A percentile compares a stretch with the other conserved stretches of the same genome.
Conservation (phyloP, 2,113 vertebrate genomes). For the Xenotilapia longispinis region DNA sequence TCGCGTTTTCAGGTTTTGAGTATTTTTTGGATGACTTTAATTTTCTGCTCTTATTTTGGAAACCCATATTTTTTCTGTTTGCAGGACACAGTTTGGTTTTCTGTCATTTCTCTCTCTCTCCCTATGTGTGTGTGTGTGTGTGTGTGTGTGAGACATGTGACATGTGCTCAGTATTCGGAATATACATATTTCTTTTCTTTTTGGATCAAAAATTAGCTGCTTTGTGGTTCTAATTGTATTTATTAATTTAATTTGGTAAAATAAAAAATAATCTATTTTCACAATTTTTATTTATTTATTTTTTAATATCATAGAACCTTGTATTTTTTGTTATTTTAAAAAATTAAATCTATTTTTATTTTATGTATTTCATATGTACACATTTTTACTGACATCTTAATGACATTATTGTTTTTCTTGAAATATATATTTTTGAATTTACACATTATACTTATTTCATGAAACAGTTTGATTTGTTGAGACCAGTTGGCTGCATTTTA, state of each 20-base stretch:
- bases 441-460: not conserved
- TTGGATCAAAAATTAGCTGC: not conserved
- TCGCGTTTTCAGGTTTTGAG: not conserved
- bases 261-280: not conserved
- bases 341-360: not conserved
- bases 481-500: not conserved
- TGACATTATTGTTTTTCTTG: not conserved
- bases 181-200: not conserved
- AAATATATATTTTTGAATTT: not conserved
- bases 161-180: not conserved
- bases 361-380: not conserved
- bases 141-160: accelerated
- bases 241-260: not conserved
- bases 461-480: not conserved
- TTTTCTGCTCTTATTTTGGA: not conserved
- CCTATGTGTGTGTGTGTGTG: accelerated
- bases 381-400: not conserved
- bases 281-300: not conserved
- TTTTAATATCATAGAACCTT: not conserved
- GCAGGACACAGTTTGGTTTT: not conserved
- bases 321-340: not conserved
- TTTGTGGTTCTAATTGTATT: not conserved
- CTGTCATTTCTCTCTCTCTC: not conserved
- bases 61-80: not conserved
- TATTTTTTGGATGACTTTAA: not conserved